phyloP scores from a whole-genome alignment of 2,888 invertebrate species.

The Eristalinus sepulchralis region DNA sequence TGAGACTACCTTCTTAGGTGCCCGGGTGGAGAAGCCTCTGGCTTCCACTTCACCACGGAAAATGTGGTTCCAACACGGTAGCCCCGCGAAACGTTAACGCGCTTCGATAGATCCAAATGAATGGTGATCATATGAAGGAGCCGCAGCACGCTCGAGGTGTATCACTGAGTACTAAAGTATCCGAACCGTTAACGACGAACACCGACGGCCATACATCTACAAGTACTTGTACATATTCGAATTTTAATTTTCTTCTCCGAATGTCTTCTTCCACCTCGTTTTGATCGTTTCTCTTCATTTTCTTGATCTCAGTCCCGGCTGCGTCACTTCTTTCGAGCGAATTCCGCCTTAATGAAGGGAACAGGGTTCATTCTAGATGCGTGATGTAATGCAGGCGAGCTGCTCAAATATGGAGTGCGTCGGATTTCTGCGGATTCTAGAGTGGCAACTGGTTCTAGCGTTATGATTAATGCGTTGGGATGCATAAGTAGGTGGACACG shows the following conservation, averaged over 20 bases:
- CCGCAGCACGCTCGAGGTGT: constrained; percentile 39
- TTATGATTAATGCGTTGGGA: constrained; percentile 62
- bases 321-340: neutral
- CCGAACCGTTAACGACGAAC: constrained; percentile 62
- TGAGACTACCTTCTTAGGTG: constrained; percentile 19
- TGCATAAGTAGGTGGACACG: constrained; percentile 58
- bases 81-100: constrained; percentile 36
- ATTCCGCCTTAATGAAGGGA: constrained; percentile 41
- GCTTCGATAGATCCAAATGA: constrained; percentile 57
- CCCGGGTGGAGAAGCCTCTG: neutral
- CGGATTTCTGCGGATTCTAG: neutral
- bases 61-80: constrained; percentile 60
- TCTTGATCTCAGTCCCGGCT: neutral
- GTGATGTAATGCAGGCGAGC: constrained; percentile 26
- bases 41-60: neutral
- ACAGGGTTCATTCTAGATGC: constrained; percentile 39
- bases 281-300: constrained; percentile 39
- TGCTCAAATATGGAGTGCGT: neutral
- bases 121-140: constrained; percentile 46
- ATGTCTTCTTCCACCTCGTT: constrained; percentile 39
- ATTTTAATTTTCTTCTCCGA: constrained; percentile 60
- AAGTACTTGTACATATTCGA: constrained; percentile 26
- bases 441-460: constrained; percentile 46
- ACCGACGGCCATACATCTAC: constrained; percentile 41
- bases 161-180: constrained; percentile 53